These are phyloP conservation scores for Argyra leucocephala DNA, from an alignment of 2,888 invertebrate genomes.

Conservation along the genomic window DNA sequence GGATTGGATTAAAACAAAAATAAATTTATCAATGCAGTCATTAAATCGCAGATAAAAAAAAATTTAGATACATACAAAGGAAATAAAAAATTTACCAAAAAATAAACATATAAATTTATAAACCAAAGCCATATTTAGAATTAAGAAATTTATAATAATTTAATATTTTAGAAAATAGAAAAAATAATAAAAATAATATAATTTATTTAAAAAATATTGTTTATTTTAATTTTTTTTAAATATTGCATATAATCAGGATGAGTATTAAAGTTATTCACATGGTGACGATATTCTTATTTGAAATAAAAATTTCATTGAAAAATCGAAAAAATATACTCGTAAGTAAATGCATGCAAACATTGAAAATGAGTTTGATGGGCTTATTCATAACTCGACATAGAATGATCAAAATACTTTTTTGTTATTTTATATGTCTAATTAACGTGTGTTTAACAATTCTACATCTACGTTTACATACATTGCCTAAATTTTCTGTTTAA, in stretches of 20 bases:
- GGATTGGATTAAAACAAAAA: conserved; percentile 56
- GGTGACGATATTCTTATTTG: too few species aligned
- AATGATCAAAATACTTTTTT: too few species aligned
- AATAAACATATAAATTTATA: background rate
- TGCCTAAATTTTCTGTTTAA: too few species aligned
- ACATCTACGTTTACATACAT: too few species aligned
- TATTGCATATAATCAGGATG: background rate
- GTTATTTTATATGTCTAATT: too few species aligned
- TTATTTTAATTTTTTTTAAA: background rate
- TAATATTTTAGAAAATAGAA: background rate
- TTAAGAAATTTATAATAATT: background rate
- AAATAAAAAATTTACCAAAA: conserved; percentile 8
- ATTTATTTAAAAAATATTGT: background rate
- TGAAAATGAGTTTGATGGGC: too few species aligned
- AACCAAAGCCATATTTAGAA: conserved; percentile 10
- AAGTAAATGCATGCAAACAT: too few species aligned
- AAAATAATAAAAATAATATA: background rate
- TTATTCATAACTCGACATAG: too few species aligned
- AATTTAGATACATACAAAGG: background rate
- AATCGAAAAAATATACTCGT: too few species aligned
- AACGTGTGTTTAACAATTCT: too few species aligned
- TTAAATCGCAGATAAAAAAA: background rate
- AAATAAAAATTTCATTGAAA: too few species aligned
- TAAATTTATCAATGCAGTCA: conserved; percentile 36
- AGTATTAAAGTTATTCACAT: too few species aligned